These are phyloP conservation scores for Cryptotermes secundus DNA, from an alignment of 1,140 invertebrate genomes.

Conservation along the genomic window DNA sequence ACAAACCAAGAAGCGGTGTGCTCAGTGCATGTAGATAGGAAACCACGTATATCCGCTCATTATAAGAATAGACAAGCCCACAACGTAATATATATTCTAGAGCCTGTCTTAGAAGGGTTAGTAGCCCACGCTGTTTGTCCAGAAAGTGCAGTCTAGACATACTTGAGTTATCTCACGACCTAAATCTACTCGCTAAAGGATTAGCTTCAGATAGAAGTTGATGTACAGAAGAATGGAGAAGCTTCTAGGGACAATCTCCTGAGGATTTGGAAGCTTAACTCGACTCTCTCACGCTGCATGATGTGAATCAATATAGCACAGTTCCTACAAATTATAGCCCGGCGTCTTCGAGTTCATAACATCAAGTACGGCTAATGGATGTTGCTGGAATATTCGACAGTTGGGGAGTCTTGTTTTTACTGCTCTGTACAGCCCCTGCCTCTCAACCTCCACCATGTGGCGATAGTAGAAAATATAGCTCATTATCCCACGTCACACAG, in stretches of 20 bases:
- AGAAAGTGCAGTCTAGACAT: background rate
- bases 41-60: no score
- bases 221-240: background rate
- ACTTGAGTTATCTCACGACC: background rate
- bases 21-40: no score
- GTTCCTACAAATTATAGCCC: background rate
- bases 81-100: background rate
- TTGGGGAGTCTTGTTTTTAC: background rate
- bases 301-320: background rate
- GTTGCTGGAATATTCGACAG: background rate
- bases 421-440: no score
- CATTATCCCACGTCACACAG: no score
- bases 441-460: no score
- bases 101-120: background rate
- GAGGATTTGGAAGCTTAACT: background rate
- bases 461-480: no score
- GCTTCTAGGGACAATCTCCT: background rate
- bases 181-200: constrained; percentile 8
- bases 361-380: background rate
- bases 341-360: background rate
- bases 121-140: background rate
- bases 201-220: constrained; percentile 9
- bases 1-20: no score
- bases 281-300: no score
- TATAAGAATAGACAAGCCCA: background rate